Evolutionary conservation across 1,140 invertebrate genomes (phyloP), one percentile per base, ranked within the genome.

Genomic region (Chionoecetes opilio): DNA sequence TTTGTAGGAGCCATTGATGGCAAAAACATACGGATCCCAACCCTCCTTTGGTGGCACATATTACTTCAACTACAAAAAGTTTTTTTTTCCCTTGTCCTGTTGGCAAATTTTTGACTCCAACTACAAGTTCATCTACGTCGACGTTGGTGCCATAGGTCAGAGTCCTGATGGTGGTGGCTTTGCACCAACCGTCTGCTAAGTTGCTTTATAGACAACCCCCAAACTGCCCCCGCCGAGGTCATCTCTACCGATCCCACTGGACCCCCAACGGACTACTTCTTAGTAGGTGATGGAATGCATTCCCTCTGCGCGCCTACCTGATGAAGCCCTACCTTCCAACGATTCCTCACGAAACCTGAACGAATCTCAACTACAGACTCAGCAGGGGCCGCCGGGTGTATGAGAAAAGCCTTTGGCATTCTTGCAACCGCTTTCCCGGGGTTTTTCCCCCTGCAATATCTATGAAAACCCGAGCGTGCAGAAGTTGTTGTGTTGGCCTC

Each of bases 231-330:
- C 26, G 37, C n/a, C 37, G 37, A 32, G 35, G 31, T 38, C 21
- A 26, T 89, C n/a, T 38, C 87, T 38, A 38, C 21, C 31, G 31
- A 32, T 89, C 87, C 87, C 31, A 89, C 87, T 35, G 37, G 82
- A 34, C 82, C 87, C 3, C 37, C 87, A 3, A 38, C 37, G n/a
- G 26, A 32, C 6, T 35, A 89, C 37, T 89, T 89, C 87, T 89
- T 89, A 32, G 87, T 89, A 32, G 87, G 87, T 89, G 87, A 89
- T 38, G 87, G n/a, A n/a, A 89, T 89, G 31, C 87, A 38, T 89
- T 89, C 87, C 37, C n/a, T n/a, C n/a, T n/a, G n/a, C n/a, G n/a
- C n/a, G n/a, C n/a, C n/a, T n/a, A n/a, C n/a, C n/a, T n/a, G n/a
- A n/a, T n/a, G n/a, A n/a, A n/a, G n/a, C n/a, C n/a, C n/a, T n/a